These are phyloP conservation scores for Siniperca chuatsi DNA, from an alignment of 2,113 vertebrate species.

Conservation along the genomic window DNA sequence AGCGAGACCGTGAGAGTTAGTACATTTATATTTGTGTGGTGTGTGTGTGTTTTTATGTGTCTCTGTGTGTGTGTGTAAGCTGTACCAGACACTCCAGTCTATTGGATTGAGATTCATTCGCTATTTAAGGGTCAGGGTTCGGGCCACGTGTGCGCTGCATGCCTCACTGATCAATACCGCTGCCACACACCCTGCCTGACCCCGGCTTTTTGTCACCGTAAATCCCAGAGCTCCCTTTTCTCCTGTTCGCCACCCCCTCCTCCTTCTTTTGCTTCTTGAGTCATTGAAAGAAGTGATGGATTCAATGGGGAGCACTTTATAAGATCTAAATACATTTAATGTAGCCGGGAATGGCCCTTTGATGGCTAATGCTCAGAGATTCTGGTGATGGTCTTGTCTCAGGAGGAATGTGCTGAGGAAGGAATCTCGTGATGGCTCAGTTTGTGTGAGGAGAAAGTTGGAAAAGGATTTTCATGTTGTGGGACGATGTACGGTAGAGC, in stretches of 20 bases:
- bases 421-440: background rate
- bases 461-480: background rate
- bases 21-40: constrained; percentile 59
- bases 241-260: constrained; percentile 21
- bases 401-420: constrained; percentile 41
- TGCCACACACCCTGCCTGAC: constrained; percentile 83
- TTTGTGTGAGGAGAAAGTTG: constrained; percentile 12
- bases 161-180: constrained; percentile 91
- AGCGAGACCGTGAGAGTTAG: constrained; percentile 47
- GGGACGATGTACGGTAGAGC: background rate
- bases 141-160: constrained; percentile 85
- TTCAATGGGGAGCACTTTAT: constrained; percentile 78
- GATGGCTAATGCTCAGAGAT: constrained; percentile 60
- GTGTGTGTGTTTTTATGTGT: constrained; percentile 34
- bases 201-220: constrained; percentile 90
- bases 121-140: constrained; percentile 99
- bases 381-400: constrained; percentile 50
- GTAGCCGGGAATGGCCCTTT: constrained; percentile 57
- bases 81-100: constrained; percentile 89
- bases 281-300: constrained; percentile 76
- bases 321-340: constrained; percentile 78
- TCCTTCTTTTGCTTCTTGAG: constrained; percentile 58
- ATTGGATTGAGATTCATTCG: constrained; percentile 99
- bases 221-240: constrained; percentile 79
- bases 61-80: constrained; percentile 53